Evolutionary conservation across 2,113 vertebrate species (phyloP), one percentile per base, ranked within the genome.

Genomic region (Albula goreensis): DNA sequence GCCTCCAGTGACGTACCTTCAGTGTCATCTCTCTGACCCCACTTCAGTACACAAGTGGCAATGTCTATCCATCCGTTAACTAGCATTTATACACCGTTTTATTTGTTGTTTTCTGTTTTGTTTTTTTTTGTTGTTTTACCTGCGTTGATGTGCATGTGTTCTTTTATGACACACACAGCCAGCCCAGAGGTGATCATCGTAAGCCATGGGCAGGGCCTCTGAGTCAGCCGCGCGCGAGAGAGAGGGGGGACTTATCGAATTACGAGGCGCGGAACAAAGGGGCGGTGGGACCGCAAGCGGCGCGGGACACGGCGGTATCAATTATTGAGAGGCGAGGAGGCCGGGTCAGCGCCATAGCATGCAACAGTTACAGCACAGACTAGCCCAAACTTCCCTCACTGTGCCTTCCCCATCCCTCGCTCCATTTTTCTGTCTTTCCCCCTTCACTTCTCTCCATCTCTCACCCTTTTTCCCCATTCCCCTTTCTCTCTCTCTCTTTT

Each of bases 401-500:
- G n/a, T 8, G 70, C 7, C 4, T 7, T 74, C 5, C 22, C 22
- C 70, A 19, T 56, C 53, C 53, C 53, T 56, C 53, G 6, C 12
- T 78, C 77, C 25, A 19, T 31, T n/a, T n/a, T 25, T n/a, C 77
- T 78, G 10, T 78, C 77, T 78, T n/a, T 78, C n/a, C n/a, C 77
- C 83, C 77, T 60, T 41, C 80, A 11, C 48, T 19, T 79, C 66
- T 56, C 53, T 86, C 86, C 80, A 50, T 80, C 19, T 53, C 31
- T 85, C 82, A 78, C 5, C 87, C 86, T 88, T 79, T 88, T 80
- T 81, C 41, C 41, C 49, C 41, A 13, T 17, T 3, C 22, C 49
- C 51, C 48, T 15, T 6, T 22, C 49, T 80, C 86, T 89, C 82
- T 81, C 41, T 31, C 50, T 22, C 82, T 53, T 19, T 83, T 70